Conservation (phyloP, 2,797 vertebrate genomes). For the Enteromius treurensis region DNA sequence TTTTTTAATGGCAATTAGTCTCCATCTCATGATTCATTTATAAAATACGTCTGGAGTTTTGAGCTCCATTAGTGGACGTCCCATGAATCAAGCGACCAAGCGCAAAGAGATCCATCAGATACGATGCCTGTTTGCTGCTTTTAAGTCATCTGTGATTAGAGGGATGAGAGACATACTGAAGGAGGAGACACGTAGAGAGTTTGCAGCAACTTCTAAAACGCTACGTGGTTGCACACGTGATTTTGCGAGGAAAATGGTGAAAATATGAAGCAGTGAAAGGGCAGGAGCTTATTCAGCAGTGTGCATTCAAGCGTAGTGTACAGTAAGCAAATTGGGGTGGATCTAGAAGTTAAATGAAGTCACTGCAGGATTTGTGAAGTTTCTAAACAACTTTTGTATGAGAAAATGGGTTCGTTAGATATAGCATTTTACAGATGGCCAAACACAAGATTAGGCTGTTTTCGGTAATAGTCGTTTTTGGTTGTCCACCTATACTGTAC, state of each 20-base stretch:
- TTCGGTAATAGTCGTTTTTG: no score
- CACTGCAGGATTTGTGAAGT: not conserved
- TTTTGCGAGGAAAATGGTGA: not conserved
- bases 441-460: not conserved
- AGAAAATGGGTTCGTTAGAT: not conserved
- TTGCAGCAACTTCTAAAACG: not conserved
- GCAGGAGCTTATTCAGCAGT: not conserved
- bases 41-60: slow-evolving; percentile 59
- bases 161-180: slow-evolving; percentile 42
- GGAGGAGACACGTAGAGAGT: slow-evolving; percentile 7
- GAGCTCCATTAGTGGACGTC: slow-evolving; percentile 56
- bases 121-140: slow-evolving; percentile 40
- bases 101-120: slow-evolving; percentile 54
- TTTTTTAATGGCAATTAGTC: slow-evolving; percentile 61
- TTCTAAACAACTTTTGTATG: not conserved
- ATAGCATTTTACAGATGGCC: not conserved
- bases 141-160: slow-evolving; percentile 54
- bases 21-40: slow-evolving; percentile 62
- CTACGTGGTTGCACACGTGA: not conserved
- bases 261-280: not conserved
- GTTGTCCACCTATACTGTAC: no score
- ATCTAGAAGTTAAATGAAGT: not conserved
- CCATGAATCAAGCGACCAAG: slow-evolving; percentile 57
- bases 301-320: not conserved
- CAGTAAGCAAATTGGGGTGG: slow-evolving; percentile 56